phyloP scores from a whole-genome alignment of 2,888 invertebrate genomes.

The Electrophaes corylata region DNA sequence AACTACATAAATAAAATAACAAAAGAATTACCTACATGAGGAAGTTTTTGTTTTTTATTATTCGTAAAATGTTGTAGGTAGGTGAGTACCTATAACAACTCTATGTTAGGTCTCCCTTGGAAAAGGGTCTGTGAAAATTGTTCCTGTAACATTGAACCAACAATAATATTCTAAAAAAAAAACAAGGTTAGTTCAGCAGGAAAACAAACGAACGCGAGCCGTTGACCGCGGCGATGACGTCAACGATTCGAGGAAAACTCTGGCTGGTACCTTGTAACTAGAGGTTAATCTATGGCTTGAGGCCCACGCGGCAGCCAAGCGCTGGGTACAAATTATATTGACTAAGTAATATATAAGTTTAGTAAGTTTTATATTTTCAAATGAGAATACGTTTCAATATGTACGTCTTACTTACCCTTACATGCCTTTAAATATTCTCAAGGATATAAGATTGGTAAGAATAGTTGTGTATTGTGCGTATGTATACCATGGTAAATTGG shows the following conservation, averaged over 20 bases:
- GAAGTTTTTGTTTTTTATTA: too few species aligned
- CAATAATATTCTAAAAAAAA: conserved; percentile 14
- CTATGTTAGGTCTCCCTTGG: not conserved
- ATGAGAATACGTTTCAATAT: too few species aligned
- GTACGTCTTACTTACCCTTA: too few species aligned
- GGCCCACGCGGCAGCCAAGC: conserved; percentile 24
- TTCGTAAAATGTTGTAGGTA: too few species aligned
- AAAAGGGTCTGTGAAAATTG: not conserved
- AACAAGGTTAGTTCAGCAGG: conserved; percentile 54
- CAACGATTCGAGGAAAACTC: conserved; percentile 74
- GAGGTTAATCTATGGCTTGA: conserved; percentile 20
- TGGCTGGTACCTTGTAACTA: conserved; percentile 49
- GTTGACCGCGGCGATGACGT: conserved; percentile 72
- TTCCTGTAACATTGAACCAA: conserved; percentile 1
- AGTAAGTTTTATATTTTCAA: too few species aligned
- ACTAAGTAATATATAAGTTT: conserved; percentile 6
- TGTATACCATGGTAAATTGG: too few species aligned
- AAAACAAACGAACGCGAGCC: conserved; percentile 60
- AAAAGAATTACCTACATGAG: too few species aligned
- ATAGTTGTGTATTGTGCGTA: too few species aligned
- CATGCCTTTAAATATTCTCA: too few species aligned
- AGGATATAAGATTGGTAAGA: too few species aligned
- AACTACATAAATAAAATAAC: too few species aligned
- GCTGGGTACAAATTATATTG: not conserved
- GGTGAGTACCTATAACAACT: not conserved